Base-by-base conservation (phyloP, 2,797 vertebrate species). In the Scolopax rusticola region DNA sequence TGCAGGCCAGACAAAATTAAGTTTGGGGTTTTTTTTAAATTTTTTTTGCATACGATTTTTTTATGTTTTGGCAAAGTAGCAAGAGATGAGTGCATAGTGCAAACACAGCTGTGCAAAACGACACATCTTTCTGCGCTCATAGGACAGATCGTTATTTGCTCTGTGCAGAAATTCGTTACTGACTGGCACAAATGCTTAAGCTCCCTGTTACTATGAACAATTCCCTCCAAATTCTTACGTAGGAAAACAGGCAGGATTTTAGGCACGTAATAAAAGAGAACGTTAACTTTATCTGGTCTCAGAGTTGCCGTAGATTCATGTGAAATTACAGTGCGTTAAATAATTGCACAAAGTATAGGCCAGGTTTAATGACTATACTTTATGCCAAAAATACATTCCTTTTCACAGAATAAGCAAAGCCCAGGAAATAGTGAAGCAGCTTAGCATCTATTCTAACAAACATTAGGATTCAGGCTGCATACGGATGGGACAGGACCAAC, bases 391-490 rank as follows among this genome's bases (percentile, higher is more conserved):
- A 97, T 98, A 98, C 99, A 99, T 99, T 99, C 99, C 99, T 99
- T 98, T 98, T 98, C 98, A 98, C 98, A 99, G 97, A 98, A 97
- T 98, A 99, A 99, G 98, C 99, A 98, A 98, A 99, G 99, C 99
- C 98, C 98, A 97, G 98, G 98, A 98, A 98, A 98, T 97, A 98
- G 98, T 98, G 97, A 98, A 99, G 98, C 99, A 98, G 98, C 98
- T 98, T 97, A 99, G 99, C 98, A 91, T 99, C 99, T 99, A 99
- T 98, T 99, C 99, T 99, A 99, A 99, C 98, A 99, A 98, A 99
- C 99, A 99, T 98, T 96, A 97, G 98, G 98, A 98, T 98, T 99
- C 98, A 99, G 99, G 98, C 99, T 98, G 98, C 98, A 98, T 98
- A 99, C 99, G 99, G 98, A 99, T 98, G 98, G 98, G 98, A 99